These are phyloP conservation scores for Panulirus ornatus DNA, from an alignment of 1,140 invertebrate genomes.

Conservation along the genomic window DNA sequence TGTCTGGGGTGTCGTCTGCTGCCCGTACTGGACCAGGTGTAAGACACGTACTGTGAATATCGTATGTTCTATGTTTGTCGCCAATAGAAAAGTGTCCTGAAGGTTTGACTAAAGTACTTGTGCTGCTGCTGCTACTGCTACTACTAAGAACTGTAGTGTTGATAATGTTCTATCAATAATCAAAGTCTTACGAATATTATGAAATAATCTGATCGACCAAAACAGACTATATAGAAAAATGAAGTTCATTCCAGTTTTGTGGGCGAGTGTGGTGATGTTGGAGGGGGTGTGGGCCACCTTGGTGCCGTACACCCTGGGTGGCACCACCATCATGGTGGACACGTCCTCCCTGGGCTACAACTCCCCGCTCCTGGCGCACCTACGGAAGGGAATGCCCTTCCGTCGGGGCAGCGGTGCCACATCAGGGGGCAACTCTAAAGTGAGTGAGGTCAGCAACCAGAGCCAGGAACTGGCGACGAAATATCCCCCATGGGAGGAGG, in stretches of 20 bases:
- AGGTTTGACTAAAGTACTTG: not conserved
- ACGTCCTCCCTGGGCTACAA: conserved; percentile 40
- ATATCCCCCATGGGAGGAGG: not conserved
- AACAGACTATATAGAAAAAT: not conserved
- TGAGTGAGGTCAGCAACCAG: not conserved
- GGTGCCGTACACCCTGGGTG: conserved; percentile 54
- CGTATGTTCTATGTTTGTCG: no score
- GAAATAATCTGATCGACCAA: not conserved
- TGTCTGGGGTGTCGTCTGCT: no score
- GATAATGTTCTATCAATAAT: not conserved
- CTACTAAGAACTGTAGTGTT: not conserved
- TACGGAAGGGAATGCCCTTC: conserved; percentile 39
- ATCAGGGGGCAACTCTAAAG: not conserved
- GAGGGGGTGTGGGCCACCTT: not conserved
- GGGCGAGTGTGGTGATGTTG: conserved; percentile 11
- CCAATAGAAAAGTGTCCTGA: no score
- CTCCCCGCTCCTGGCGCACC: conserved; percentile 41
- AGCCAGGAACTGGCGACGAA: not conserved
- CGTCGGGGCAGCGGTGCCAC: not conserved
- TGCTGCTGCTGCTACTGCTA: not conserved
- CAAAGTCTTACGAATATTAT: not conserved
- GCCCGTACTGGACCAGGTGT: no score
- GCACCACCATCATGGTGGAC: conserved; percentile 60
- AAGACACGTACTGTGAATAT: no score
- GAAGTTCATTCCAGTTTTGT: not conserved